Evolutionary conservation across 2,797 vertebrate species (phyloP).

Genomic region (Lutjanus campechanus): DNA sequence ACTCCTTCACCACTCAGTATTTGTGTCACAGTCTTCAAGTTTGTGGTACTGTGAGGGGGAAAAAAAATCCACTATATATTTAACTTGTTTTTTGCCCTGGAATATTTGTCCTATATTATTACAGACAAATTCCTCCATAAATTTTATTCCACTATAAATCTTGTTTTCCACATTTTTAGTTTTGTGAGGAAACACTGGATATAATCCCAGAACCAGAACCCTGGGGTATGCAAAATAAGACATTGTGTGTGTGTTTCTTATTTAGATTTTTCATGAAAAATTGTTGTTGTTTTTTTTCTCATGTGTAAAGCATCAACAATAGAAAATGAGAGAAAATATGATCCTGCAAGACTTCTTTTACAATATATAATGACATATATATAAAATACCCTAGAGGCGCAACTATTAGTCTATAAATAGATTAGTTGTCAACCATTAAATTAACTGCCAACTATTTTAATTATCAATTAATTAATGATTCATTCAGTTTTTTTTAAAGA

Average conservation of each 20-base stretch:
- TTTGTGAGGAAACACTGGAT: constrained; percentile 52
- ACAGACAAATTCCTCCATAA: constrained; percentile 43
- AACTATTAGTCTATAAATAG: too few species aligned
- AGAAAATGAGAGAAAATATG: not conserved
- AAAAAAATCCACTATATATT: constrained; percentile 36
- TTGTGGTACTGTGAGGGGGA: constrained; percentile 32
- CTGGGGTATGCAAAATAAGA: constrained; percentile 39
- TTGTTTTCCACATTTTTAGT: constrained; percentile 55
- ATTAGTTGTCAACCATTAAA: too few species aligned
- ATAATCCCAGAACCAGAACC: constrained; percentile 44
- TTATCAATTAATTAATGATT: too few species aligned
- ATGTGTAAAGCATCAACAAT: constrained; percentile 3
- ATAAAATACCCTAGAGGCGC: too few species aligned
- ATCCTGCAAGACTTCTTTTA: not conserved
- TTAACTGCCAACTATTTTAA: too few species aligned
- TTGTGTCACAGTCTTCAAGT: constrained; percentile 50
- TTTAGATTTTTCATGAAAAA: constrained; percentile 24
- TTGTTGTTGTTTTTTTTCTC: constrained; percentile 10
- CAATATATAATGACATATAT: not conserved
- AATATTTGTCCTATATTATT: constrained; percentile 55
- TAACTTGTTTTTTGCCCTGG: constrained; percentile 20
- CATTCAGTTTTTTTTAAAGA: too few species aligned
- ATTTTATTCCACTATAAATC: constrained; percentile 42
- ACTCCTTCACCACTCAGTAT: constrained; percentile 37
- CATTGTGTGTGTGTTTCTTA: constrained; percentile 31